Evolutionary conservation across 2,888 invertebrate species (phyloP).

Genomic region (Asteroscopus sphinx): DNA sequence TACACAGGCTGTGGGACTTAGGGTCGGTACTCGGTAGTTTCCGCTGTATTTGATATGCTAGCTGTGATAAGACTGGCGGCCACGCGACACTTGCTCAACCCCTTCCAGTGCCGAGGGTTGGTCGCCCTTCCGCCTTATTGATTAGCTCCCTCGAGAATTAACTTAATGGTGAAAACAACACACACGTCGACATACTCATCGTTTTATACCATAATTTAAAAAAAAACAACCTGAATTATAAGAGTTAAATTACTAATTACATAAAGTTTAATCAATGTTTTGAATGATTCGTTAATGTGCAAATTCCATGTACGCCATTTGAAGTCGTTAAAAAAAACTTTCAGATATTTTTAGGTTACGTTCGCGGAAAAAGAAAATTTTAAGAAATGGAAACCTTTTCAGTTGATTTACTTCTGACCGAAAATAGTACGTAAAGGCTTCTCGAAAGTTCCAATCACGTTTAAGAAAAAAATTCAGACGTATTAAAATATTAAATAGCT

Average conservation of each 20-base stretch:
- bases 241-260: not conserved
- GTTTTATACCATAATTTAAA: not conserved
- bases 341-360: too few relatives aligned
- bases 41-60: constrained; percentile 86
- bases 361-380: too few relatives aligned
- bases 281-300: not conserved
- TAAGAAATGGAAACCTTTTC: not conserved
- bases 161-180: constrained; percentile 75
- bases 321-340: too few relatives aligned
- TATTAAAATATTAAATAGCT: constrained; percentile 32
- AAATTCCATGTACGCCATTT: too few relatives aligned
- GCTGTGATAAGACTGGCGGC: constrained; percentile 81
- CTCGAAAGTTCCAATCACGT: constrained; percentile 7
- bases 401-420: not conserved
- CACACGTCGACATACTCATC: constrained; percentile 47
- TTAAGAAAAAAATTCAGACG: constrained; percentile 5
- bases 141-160: constrained; percentile 82
- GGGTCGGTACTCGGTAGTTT: constrained; percentile 75
- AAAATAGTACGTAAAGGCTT: constrained; percentile 9
- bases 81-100: constrained; percentile 87
- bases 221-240: not conserved
- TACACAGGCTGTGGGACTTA: constrained; percentile 65
- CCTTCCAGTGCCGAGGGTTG: constrained; percentile 82
- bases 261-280: too few relatives aligned
- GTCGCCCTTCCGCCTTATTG: constrained; percentile 88